These are phyloP conservation scores for Clarias pachynema DNA, from an alignment of 2,797 vertebrate species.

Conservation along the genomic window DNA sequence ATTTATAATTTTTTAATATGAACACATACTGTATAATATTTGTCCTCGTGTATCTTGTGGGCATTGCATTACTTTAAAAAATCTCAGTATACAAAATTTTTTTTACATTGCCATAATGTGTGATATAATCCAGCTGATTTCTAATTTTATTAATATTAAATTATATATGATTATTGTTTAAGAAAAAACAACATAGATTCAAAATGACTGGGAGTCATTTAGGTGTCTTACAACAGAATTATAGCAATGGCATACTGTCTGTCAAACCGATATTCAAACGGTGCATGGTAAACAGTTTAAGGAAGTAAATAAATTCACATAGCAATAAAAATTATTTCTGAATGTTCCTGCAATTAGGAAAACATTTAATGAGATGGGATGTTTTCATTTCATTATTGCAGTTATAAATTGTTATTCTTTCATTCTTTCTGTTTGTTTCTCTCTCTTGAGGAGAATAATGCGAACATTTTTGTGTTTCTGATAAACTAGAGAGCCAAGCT, in stretches of 20 bases:
- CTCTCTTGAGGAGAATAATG: not conserved
- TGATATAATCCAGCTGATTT: conserved; percentile 2
- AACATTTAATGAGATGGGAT: not conserved
- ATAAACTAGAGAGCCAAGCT: not conserved
- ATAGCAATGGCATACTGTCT: not conserved
- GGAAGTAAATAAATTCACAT: not conserved
- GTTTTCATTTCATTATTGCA: not conserved
- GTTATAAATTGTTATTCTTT: not conserved
- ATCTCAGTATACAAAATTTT: not conserved
- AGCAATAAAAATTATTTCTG: not conserved
- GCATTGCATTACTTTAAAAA: conserved; percentile 1
- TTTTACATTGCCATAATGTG: not conserved
- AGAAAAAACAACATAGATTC: not conserved
- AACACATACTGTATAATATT: not conserved
- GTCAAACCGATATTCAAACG: not conserved
- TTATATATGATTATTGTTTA: not conserved
- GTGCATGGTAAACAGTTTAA: not conserved
- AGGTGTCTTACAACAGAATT: not conserved
- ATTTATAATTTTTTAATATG: conserved; percentile 11
- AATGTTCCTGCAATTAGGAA: not conserved
- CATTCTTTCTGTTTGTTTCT: not conserved
- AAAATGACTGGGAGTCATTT: too few species aligned
- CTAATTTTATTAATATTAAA: not conserved
- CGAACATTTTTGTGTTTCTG: not conserved
- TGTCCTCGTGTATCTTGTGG: conserved; percentile 10